Evolutionary conservation across 1,140 invertebrate species (phyloP).

Genomic region (Artemia franciscana): DNA sequence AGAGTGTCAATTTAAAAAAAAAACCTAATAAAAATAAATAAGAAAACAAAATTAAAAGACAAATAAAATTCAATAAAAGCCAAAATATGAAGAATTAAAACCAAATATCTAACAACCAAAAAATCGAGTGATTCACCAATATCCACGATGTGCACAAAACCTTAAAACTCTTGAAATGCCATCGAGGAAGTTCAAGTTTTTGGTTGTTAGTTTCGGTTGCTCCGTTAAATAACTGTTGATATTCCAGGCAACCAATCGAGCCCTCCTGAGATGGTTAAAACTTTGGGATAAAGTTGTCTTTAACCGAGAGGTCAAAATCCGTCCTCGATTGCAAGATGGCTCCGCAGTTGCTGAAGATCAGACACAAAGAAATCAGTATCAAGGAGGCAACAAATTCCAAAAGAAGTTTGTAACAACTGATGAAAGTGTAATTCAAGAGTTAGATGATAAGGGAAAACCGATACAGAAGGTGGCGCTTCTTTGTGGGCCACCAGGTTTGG

Average conservation of each 20-base stretch:
- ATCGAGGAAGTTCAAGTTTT: too few species aligned
- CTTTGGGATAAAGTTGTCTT: conserved; percentile 82
- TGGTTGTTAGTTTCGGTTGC: too few species aligned
- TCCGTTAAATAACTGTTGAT: too few species aligned
- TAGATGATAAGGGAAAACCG: conserved; percentile 43
- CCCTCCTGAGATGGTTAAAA: conserved; percentile 71
- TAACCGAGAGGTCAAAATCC: conserved; percentile 14
- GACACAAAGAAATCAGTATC: conserved; percentile 12
- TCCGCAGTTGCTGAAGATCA: conserved; percentile 7
- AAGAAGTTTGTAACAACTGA: conserved; percentile 13
- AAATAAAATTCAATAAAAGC: too few species aligned
- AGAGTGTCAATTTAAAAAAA: too few species aligned
- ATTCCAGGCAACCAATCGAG: conserved; percentile 46
- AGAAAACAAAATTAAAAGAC: too few species aligned
- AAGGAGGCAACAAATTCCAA: conserved; percentile 5
- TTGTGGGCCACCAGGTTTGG: conserved; percentile 49
- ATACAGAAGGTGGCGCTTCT: conserved; percentile 44
- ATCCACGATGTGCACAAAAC: too few species aligned
- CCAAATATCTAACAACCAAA: too few species aligned
- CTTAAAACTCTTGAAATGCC: too few species aligned
- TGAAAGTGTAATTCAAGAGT: conserved; percentile 23
- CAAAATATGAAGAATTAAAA: too few species aligned
- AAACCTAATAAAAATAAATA: too few species aligned
- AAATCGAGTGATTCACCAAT: too few species aligned
- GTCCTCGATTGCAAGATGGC: conserved; percentile 10